Evolutionary conservation across 2,888 invertebrate genomes (phyloP).

Genomic region (Chromoteleia sp.): DNA sequence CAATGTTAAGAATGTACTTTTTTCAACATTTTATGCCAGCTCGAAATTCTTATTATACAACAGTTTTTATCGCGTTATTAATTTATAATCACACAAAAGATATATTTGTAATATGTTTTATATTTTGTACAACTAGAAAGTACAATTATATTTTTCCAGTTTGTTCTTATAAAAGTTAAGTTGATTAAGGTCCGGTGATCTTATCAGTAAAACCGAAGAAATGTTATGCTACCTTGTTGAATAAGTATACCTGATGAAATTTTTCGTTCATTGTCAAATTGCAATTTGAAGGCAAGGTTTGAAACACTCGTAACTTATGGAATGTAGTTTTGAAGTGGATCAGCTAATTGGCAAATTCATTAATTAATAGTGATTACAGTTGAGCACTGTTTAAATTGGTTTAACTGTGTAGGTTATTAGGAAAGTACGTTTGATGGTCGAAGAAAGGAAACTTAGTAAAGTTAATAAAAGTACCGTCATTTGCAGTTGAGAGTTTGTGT

Average conservation of each 20-base stretch:
- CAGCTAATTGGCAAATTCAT: not conserved
- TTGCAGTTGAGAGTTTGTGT: conserved; percentile 7
- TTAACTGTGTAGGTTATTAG: conserved; percentile 8
- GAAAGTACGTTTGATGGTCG: conserved; percentile 8
- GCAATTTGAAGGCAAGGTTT: not conserved
- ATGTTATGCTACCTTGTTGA: not conserved
- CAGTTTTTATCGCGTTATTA: too few relatives aligned
- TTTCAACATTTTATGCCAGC: too few relatives aligned
- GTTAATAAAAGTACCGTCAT: conserved; percentile 10
- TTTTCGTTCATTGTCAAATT: too few relatives aligned
- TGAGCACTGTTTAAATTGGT: too few relatives aligned
- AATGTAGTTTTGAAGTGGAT: not conserved
- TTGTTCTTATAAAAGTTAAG: too few relatives aligned
- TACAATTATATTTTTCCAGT: too few relatives aligned
- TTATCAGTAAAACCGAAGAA: not conserved
- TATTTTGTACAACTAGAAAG: too few relatives aligned
- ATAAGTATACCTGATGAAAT: not conserved
- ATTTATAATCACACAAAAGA: too few relatives aligned
- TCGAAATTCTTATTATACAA: too few relatives aligned
- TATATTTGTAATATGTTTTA: too few relatives aligned
- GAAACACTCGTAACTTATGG: not conserved
- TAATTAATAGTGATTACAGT: not conserved
- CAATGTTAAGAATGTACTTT: too few relatives aligned
- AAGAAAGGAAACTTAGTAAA: not conserved
- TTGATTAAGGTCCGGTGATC: too few relatives aligned